Percentiles rank a stretch among this genome's conserved stretches.
These are phyloP conservation scores for Enteromius fasciolatus DNA, from an alignment of 2,797 vertebrate genomes.

Conservation along the genomic window DNA sequence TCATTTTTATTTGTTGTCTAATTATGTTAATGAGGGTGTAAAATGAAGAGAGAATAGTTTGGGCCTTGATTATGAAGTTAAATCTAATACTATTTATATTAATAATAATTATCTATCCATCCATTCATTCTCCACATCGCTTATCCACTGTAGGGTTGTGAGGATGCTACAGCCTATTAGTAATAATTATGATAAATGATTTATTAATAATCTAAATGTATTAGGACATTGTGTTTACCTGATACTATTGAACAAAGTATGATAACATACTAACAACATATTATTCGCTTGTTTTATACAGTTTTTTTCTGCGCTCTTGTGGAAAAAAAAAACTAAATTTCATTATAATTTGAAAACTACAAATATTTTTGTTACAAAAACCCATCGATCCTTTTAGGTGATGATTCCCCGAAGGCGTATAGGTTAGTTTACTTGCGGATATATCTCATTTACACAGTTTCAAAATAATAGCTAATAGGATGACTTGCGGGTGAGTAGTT, in stretches of 20 bases:
- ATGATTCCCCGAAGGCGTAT: too few relatives aligned
- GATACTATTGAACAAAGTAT: background rate
- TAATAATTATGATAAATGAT: background rate
- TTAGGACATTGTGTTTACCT: background rate
- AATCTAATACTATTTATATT: background rate
- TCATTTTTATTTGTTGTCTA: background rate
- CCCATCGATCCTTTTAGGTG: too few relatives aligned
- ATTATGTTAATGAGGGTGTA: too few relatives aligned
- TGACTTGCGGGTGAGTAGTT: too few relatives aligned
- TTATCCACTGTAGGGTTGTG: background rate
- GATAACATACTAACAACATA: background rate
- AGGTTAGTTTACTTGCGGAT: too few relatives aligned
- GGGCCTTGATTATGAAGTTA: background rate
- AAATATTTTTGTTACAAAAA: too few relatives aligned
- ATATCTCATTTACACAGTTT: too few relatives aligned
- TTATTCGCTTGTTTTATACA: background rate
- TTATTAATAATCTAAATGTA: background rate
- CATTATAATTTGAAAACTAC: too few relatives aligned
- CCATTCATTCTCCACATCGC: background rate
- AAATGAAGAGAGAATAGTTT: background rate
- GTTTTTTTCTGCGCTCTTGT: too few relatives aligned
- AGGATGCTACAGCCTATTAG: background rate
- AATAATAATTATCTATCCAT: background rate
- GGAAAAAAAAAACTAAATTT: too few relatives aligned
- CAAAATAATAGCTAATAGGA: too few relatives aligned